These are phyloP conservation scores for Tragopan temminckii DNA, from an alignment of 2,797 vertebrate species.

Conservation along the genomic window DNA sequence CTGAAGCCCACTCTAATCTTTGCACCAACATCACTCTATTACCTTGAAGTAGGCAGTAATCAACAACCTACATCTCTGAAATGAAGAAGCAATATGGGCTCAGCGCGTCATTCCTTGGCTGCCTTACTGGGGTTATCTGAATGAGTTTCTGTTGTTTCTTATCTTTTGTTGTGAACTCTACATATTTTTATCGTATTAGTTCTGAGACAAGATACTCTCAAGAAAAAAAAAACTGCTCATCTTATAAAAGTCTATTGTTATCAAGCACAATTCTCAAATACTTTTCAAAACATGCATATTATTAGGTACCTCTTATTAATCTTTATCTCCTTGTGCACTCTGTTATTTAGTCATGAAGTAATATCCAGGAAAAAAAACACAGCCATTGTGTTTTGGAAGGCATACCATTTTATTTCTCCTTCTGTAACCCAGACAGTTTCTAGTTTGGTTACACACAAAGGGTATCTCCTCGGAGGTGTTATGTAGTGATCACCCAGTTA, in stretches of 20 bases:
- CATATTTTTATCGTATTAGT: not conserved
- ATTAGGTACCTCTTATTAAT: not conserved
- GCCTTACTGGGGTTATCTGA: not conserved
- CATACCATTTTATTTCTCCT: not conserved
- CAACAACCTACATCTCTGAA: not conserved
- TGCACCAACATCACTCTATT: not conserved
- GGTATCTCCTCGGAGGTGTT: not conserved
- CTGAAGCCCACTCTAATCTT: not conserved
- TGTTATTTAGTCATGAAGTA: not conserved
- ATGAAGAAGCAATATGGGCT: not conserved
- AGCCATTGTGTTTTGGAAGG: not conserved
- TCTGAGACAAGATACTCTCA: not conserved
- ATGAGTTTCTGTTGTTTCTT: not conserved
- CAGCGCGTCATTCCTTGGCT: not conserved
- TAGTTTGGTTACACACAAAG: not conserved
- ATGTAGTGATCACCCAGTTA: not conserved
- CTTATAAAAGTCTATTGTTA: not conserved
- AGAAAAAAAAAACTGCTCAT: not conserved
- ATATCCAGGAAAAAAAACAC: accelerated
- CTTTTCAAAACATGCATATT: not conserved
- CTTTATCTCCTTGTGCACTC: not conserved
- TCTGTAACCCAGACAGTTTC: not conserved
- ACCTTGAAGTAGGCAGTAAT: not conserved
- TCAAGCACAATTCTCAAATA: not conserved
- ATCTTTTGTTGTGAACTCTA: not conserved